These are phyloP conservation scores for Orchesella cincta DNA, from an alignment of 1,140 invertebrate species.

Conservation along the genomic window DNA sequence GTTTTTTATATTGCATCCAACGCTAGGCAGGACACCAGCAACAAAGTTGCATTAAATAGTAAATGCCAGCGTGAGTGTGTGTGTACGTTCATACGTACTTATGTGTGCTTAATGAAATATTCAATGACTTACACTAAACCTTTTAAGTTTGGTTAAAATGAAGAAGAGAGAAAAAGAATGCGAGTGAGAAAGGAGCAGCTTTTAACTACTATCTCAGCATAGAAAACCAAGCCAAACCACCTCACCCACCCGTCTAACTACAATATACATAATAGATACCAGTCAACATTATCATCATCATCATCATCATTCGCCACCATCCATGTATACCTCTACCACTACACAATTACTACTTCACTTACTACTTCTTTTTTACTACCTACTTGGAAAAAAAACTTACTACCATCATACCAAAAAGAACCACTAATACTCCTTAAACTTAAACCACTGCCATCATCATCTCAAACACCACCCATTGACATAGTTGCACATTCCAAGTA, in stretches of 20 bases:
- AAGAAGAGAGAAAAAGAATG: not conserved
- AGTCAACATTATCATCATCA: not conserved
- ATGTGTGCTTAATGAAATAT: too few species aligned
- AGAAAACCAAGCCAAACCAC: conserved; percentile 12
- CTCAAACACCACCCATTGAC: conserved; percentile 23
- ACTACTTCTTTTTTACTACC: not conserved
- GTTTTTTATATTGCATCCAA: too few species aligned
- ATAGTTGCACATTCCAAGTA: conserved; percentile 24
- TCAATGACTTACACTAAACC: too few species aligned
- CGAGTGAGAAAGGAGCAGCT: not conserved
- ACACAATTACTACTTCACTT: not conserved
- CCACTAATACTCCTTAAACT: not conserved
- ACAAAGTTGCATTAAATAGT: too few species aligned
- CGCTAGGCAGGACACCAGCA: too few species aligned
- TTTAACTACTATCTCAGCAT: too few species aligned
- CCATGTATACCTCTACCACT: not conserved
- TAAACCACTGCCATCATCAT: not conserved
- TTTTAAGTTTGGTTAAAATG: too few species aligned
- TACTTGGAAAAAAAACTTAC: not conserved
- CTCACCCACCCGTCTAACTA: conserved; percentile 1
- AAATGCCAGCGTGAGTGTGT: too few species aligned
- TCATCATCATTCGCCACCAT: not conserved
- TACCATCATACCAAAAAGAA: too few species aligned
- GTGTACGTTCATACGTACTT: too few species aligned
- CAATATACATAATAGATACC: not conserved